phyloP scores from a whole-genome alignment of 2,797 vertebrate genomes.

The Myripristis jacobus region DNA sequence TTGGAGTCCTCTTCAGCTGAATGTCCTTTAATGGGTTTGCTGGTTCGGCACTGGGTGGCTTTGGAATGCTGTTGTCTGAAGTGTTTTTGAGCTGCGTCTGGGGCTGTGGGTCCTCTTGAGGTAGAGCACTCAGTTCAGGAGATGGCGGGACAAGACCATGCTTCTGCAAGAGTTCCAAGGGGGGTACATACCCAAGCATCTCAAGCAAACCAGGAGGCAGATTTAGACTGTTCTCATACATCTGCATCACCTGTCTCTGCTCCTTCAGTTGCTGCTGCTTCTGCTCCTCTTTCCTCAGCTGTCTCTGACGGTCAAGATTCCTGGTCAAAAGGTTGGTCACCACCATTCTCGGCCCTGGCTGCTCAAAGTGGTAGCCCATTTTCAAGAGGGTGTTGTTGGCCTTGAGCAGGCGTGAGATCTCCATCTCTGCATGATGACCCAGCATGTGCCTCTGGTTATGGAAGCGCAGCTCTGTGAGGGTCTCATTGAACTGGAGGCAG shows the following conservation, averaged over 20 bases:
- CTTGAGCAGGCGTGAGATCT: slow-evolving; percentile 94
- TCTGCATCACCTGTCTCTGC: slow-evolving; percentile 88
- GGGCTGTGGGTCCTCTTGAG: slow-evolving; percentile 40
- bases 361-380: slow-evolving; percentile 97
- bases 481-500: slow-evolving; percentile 98
- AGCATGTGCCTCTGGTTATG: slow-evolving; percentile 98
- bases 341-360: slow-evolving; percentile 96
- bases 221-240: slow-evolving; percentile 90
- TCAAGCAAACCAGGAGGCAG: slow-evolving; percentile 91
- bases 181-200: slow-evolving; percentile 88
- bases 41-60: slow-evolving; percentile 58
- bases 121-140: background rate
- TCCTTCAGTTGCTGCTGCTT: slow-evolving; percentile 89
- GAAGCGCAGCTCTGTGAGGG: slow-evolving; percentile 93
- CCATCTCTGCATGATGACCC: slow-evolving; percentile 97
- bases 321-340: slow-evolving; percentile 96
- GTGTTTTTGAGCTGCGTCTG: slow-evolving; percentile 64
- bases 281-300: slow-evolving; percentile 93
- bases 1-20: slow-evolving; percentile 87
- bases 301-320: slow-evolving; percentile 94
- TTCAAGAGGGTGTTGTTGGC: slow-evolving; percentile 96
- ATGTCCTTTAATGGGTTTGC: slow-evolving; percentile 82
- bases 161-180: slow-evolving; percentile 76
- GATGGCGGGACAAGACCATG: slow-evolving; percentile 65
- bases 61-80: slow-evolving; percentile 36